phyloP scores from a whole-genome alignment of 1,140 invertebrate species.

The Drosophila hydei region DNA sequence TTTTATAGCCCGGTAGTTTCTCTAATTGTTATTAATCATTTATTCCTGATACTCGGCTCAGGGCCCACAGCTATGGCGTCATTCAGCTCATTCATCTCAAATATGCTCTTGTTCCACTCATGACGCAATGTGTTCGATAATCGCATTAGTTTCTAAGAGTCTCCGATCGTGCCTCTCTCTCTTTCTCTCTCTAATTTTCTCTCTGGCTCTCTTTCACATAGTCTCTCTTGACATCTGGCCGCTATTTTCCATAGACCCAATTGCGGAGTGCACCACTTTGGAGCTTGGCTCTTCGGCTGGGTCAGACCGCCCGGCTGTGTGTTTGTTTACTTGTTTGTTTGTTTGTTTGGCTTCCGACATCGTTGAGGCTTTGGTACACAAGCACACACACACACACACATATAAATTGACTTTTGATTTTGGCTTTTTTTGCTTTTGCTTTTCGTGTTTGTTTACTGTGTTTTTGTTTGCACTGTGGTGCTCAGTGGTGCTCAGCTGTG shows the following conservation, averaged over 20 bases:
- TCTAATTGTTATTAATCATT: conserved; percentile 12
- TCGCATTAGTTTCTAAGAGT: conserved; percentile 37
- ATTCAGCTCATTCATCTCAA: background rate
- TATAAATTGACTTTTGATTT: conserved; percentile 52
- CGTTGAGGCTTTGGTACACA: conserved; percentile 26
- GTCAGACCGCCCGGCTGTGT: conserved; percentile 40
- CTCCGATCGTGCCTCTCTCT: background rate
- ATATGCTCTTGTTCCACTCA: conserved; percentile 23
- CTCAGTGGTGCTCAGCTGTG: conserved; percentile 31
- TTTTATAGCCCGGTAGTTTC: background rate
- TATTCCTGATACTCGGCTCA: background rate
- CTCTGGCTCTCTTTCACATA: background rate
- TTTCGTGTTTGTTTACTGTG: conserved; percentile 52
- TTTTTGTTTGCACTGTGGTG: conserved; percentile 31
- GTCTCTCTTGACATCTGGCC: conserved; percentile 12
- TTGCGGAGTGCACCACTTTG: conserved; percentile 27
- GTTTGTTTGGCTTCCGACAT: conserved; percentile 71
- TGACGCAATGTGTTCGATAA: conserved; percentile 55
- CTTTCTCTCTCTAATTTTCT: background rate
- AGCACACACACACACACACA: background rate
- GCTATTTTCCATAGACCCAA: conserved; percentile 23
- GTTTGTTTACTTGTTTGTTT: conserved; percentile 59
- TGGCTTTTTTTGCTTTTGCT: conserved; percentile 51
- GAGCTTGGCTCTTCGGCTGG: conserved; percentile 32
- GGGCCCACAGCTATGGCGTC: conserved; percentile 15